Base-by-base conservation (phyloP, 2,797 vertebrate species). In the Tarsius wallacei region DNA sequence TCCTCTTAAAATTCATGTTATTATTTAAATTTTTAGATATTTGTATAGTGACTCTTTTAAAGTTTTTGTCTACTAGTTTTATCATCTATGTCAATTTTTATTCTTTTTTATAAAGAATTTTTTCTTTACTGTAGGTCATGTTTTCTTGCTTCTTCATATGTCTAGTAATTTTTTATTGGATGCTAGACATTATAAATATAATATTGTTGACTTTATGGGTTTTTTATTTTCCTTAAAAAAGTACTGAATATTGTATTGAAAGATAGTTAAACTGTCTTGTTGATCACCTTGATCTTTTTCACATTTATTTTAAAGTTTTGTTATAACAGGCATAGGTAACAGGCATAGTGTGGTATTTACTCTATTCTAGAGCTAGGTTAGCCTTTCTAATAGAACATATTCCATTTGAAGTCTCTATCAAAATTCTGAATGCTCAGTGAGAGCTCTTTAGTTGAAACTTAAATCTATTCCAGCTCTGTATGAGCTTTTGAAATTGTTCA, bases 101-200 rank as follows among this genome's bases (percentile, higher is more conserved):
- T 7, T 64, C 21, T 66, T 61, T n/a, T 53, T 12, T 2, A 63
- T 42, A 63, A 76, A 36, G 26, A 0, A 7, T 76, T 85, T 96
- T 90, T 33, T 84, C 26, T 80, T 82, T 86, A 70, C 31, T 80
- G 14, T 21, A 68, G 13, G 28, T 63, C 14, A 82, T 47, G 10
- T 51, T 77, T 92, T 86, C n/a, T 86, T 89, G 8, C 16, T 77
- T 93, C 16, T 82, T 94, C 28, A 76, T 1, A 84, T 96, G n/a
- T 93, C 87, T 97, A 94, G 71, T 90, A 64, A 97, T 97, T 97
- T 96, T 96, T 97, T 86, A 83, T 73, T 94, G 47, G 14, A 82
- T 97, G 84, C 51, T 95, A 90, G 81, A 82, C 81, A 97, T 61
- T 91, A 81, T 90, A 88, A 85, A 59, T 76, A n/a, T 63, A 55